Evolutionary conservation across 1,140 invertebrate genomes (phyloP), one percentile per base, ranked within the genome.

Genomic region (Pissodes strobi): DNA sequence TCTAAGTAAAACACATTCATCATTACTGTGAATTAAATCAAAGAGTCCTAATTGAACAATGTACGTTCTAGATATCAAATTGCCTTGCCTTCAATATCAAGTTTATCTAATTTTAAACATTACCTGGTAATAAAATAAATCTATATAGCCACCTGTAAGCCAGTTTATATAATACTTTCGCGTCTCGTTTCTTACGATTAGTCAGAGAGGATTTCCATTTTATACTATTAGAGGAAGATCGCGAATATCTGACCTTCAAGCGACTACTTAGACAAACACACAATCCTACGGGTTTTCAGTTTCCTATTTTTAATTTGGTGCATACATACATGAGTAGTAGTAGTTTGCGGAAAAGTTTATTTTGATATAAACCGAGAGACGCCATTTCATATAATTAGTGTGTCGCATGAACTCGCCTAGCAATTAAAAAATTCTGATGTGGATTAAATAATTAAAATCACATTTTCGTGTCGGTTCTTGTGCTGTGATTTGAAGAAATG

Each of bases 161-260:
- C 18, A 23, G 22, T 48, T 52, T 52, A 22, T 34, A 34, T 52
- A 52, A 52, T 52, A 30, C 23, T 30, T 30, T 52, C 49, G 49
- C 25, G 49, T 52, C 23, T 52, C 49, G 49, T 17, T 27, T 30
- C 46, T 34, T 19, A 5, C 15, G 49, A 52, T 52, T 52, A 52
- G 49, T 52, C 49, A 52, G 49, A 52, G 49, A 52, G 49, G 49
- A 52, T 52, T 52, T 52, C 49, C 49, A 52, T 25, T 23, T 52
- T 30, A 17, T 12, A 46, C 10, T 46, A 21, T 46, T 15, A 52
- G 25, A 27, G 49, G 49, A 52, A 52, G 49, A 52, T 52, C n/a
- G 49, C 49, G 23, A 17, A 52, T 13, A 15, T 8, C 22, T 22
- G 43, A 46, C 49, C 49, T 52, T 52, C 49, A 34, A 6, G 4